A percentile compares a stretch with the other conserved stretches of the same genome.
phyloP scores from a whole-genome alignment of 2,888 invertebrate species.

The Leptinotarsa rubiginosa region DNA sequence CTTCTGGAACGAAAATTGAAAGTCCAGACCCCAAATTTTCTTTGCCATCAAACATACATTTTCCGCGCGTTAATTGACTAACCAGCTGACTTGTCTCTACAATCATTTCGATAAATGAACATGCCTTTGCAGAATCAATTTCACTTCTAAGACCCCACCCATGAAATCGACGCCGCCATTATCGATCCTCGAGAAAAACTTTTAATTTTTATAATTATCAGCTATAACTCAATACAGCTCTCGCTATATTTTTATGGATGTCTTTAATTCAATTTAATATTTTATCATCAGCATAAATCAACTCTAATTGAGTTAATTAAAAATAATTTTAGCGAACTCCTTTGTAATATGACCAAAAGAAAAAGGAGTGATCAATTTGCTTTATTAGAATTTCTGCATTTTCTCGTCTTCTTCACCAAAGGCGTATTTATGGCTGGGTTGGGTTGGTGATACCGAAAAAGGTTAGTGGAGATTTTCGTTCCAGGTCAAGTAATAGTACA shows the following conservation, averaged over 20 bases:
- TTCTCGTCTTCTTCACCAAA: background rate
- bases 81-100: no score
- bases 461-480: no score
- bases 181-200: conserved; percentile 20
- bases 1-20: no score
- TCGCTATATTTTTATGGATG: conserved; percentile 62
- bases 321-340: conserved; percentile 65
- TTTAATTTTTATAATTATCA: conserved; percentile 48
- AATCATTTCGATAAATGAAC: background rate
- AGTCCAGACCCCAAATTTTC: no score
- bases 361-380: conserved; percentile 63
- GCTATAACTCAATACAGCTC: conserved; percentile 52
- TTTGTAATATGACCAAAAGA: conserved; percentile 59
- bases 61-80: no score
- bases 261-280: conserved; percentile 67
- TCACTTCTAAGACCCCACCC: background rate
- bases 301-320: conserved; percentile 65
- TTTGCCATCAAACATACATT: no score
- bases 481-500: no score
- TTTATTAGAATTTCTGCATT: conserved; percentile 57
- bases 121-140: background rate
- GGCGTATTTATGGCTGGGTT: background rate
- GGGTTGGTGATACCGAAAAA: background rate
- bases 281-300: conserved; percentile 66
- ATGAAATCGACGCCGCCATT: background rate